These are phyloP conservation scores for Anoplophora glabripennis DNA, from an alignment of 1,140 invertebrate species.

Conservation along the genomic window DNA sequence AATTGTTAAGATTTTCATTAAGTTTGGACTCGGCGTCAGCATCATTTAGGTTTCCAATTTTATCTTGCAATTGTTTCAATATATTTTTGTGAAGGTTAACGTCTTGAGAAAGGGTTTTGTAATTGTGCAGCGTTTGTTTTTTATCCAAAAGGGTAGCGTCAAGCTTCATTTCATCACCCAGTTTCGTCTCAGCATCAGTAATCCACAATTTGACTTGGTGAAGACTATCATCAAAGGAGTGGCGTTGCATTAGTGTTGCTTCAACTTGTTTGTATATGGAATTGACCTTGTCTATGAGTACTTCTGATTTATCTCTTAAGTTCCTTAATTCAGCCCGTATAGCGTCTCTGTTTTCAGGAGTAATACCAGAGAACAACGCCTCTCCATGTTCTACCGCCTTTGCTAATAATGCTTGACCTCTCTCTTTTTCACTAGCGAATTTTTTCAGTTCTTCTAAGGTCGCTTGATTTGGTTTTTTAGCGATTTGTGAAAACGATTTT, in stretches of 20 bases:
- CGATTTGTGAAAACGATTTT: slow-evolving; percentile 64
- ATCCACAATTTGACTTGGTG: slow-evolving; percentile 80
- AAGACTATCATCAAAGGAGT: slow-evolving; percentile 87
- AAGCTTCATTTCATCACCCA: slow-evolving; percentile 64
- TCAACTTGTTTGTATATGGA: slow-evolving; percentile 82
- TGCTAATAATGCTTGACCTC: slow-evolving; percentile 74
- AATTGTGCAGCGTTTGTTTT: slow-evolving; percentile 75
- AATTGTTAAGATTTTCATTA: slow-evolving; percentile 64
- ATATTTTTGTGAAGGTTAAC: slow-evolving; percentile 76
- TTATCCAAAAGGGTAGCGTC: slow-evolving; percentile 79
- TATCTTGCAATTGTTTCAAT: slow-evolving; percentile 73
- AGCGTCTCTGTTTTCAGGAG: slow-evolving; percentile 78
- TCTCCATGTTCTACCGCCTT: slow-evolving; percentile 83
- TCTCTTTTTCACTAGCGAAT: slow-evolving; percentile 71
- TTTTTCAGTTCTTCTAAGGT: slow-evolving; percentile 73
- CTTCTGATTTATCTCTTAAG: slow-evolving; percentile 79
- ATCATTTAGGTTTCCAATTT: slow-evolving; percentile 70
- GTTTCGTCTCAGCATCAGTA: slow-evolving; percentile 66
- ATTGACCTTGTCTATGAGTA: slow-evolving; percentile 79
- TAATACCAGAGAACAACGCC: slow-evolving; percentile 80
- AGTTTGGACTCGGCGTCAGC: slow-evolving; percentile 71
- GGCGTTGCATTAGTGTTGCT: slow-evolving; percentile 79
- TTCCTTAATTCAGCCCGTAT: slow-evolving; percentile 78
- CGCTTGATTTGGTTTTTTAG: slow-evolving; percentile 64
- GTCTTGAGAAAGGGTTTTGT: slow-evolving; percentile 76